Evolutionary conservation across 2,888 invertebrate genomes (phyloP).

Genomic region (Hypselothyrea guttata): DNA sequence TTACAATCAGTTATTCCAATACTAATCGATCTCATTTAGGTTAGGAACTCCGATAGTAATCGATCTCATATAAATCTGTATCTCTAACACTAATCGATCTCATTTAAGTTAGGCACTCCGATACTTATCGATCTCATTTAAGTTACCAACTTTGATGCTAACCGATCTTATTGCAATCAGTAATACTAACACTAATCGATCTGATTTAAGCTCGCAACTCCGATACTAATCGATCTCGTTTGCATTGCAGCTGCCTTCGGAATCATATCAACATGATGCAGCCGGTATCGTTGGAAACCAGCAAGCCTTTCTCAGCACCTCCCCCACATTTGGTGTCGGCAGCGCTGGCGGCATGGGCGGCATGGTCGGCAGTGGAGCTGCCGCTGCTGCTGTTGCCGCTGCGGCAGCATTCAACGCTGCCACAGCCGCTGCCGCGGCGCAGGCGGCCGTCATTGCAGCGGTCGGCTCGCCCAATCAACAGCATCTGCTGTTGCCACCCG

Average conservation of each 20-base stretch:
- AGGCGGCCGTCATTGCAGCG: slow-evolving; percentile 77
- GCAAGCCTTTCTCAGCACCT: slow-evolving; percentile 83
- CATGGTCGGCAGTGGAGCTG: slow-evolving; percentile 43
- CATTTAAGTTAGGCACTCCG: no score
- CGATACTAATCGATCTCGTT: no score
- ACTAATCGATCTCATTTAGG: no score
- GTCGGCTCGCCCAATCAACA: slow-evolving; percentile 80
- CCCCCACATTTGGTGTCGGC: slow-evolving; percentile 83
- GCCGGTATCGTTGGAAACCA: slow-evolving; percentile 50
- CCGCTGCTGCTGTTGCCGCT: slow-evolving; percentile 41
- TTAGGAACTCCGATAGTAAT: no score
- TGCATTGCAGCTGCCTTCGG: slow-evolving; percentile 68
- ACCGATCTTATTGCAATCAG: no score
- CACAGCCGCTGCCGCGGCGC: slow-evolving; percentile 65
- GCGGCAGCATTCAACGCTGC: slow-evolving; percentile 63
- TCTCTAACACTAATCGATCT: no score
- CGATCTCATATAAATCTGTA: no score
- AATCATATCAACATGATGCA: slow-evolving; percentile 66
- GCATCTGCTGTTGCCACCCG: slow-evolving; percentile 87
- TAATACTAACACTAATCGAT: no score
- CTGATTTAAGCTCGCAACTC: background rate
- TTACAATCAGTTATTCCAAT: no score
- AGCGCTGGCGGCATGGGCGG: slow-evolving; percentile 50
- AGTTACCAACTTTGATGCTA: no score
- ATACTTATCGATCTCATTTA: no score